Evolutionary conservation across 2,888 invertebrate species (phyloP).

Genomic region (Trypoxylon attenuatum): DNA sequence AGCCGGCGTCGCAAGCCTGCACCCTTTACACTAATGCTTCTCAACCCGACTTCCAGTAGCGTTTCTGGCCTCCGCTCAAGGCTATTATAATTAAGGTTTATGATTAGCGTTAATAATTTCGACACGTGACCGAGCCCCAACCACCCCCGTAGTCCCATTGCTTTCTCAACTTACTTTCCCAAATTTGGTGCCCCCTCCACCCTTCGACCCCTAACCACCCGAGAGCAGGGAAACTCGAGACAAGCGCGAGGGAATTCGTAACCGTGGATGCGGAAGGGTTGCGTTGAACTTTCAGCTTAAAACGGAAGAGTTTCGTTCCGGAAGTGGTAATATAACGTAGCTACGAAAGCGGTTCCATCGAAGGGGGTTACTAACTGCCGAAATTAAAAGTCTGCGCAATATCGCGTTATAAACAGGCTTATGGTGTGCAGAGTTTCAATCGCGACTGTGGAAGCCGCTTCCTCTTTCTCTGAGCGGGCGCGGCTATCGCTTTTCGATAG

Average conservation of each 20-base stretch:
- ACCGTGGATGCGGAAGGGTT: slow-evolving; percentile 1
- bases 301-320: not conserved
- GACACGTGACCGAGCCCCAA: slow-evolving; percentile 62
- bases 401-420: not conserved
- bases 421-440: too few relatives aligned
- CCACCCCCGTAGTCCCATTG: slow-evolving; percentile 29
- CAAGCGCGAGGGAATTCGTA: slow-evolving; percentile 2
- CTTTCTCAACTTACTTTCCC: slow-evolving; percentile 24
- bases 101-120: slow-evolving; percentile 72
- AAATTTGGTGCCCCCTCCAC: slow-evolving; percentile 20
- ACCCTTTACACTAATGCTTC: slow-evolving; percentile 46
- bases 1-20: slow-evolving; percentile 3
- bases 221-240: not conserved
- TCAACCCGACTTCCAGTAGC: slow-evolving; percentile 47
- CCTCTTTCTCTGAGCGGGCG: not conserved
- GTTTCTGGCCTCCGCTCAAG: slow-evolving; percentile 48
- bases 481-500: not conserved
- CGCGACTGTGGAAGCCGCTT: too few relatives aligned
- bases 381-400: not conserved
- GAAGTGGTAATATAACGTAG: not conserved
- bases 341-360: not conserved
- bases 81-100: slow-evolving; percentile 70
- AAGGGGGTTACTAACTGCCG: not conserved
- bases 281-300: slow-evolving; percentile 8
- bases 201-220: too few relatives aligned